Conservation (phyloP, 2,888 invertebrate species). For the Hymenopus coronatus region DNA sequence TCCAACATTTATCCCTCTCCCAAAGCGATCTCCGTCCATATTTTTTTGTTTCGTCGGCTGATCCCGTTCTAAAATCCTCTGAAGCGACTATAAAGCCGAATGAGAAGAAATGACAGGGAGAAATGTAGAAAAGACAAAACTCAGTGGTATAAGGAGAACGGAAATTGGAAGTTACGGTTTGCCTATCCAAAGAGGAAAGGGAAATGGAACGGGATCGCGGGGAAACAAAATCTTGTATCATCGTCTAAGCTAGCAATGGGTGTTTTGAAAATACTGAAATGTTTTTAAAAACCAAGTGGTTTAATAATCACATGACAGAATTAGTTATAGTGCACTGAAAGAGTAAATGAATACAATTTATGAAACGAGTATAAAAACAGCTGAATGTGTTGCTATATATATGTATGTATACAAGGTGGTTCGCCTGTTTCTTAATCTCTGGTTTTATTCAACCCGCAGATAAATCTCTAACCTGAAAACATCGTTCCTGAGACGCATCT, state of each 20-base stretch:
- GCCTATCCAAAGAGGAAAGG: background rate
- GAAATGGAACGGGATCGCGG: background rate
- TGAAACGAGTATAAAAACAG: too few species aligned
- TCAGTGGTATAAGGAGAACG: background rate
- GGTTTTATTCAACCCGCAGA: too few species aligned
- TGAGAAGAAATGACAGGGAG: background rate
- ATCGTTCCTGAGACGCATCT: too few species aligned
- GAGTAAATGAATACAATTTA: too few species aligned
- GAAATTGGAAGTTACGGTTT: background rate
- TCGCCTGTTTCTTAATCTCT: too few species aligned
- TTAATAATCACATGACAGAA: background rate
- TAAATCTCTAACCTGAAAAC: too few species aligned
- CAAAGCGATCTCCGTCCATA: background rate
- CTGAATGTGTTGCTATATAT: too few species aligned
- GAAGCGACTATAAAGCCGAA: background rate
- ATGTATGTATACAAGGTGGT: too few species aligned
- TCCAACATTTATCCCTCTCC: background rate
- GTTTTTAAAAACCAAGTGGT: background rate
- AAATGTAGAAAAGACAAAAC: background rate
- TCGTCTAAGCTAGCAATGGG: background rate
- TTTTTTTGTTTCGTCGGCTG: background rate
- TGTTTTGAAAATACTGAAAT: background rate
- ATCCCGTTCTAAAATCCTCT: background rate
- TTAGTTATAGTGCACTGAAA: too few species aligned
- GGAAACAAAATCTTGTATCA: background rate